These are phyloP conservation scores for Eupithecia dodoneata DNA, from an alignment of 2,888 invertebrate species.

Conservation along the genomic window DNA sequence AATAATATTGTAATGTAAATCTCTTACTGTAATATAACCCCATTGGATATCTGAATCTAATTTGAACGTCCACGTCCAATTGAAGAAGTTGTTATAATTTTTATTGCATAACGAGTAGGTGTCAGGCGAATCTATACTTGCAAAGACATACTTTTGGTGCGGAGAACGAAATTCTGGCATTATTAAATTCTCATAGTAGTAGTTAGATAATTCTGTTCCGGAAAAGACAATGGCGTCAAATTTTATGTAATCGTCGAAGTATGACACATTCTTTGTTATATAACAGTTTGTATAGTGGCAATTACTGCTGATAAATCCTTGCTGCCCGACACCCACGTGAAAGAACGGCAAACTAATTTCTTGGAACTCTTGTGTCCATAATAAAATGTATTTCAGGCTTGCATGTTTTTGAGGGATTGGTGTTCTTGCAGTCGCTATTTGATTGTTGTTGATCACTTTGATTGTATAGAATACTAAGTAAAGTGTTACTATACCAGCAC, in stretches of 20 bases:
- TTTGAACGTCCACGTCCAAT: constrained; percentile 70
- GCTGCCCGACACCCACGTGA: constrained; percentile 58
- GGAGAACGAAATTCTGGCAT: constrained; percentile 52
- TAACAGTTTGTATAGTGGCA: constrained; percentile 62
- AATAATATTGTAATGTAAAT: constrained; percentile 54
- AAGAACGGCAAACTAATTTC: constrained; percentile 57
- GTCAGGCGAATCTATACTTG: constrained; percentile 62
- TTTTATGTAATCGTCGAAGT: constrained; percentile 41
- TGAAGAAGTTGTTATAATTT: constrained; percentile 60
- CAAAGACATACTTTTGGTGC: constrained; percentile 65
- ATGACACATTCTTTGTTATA: constrained; percentile 51
- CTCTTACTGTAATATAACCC: constrained; percentile 63
- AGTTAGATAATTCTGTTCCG: constrained; percentile 35
- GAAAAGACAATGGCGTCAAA: constrained; percentile 51
- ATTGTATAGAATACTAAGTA: not conserved
- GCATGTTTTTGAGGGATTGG: not conserved
- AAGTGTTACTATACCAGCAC: not conserved
- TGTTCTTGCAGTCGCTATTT: not conserved
- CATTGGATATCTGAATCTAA: constrained; percentile 62
- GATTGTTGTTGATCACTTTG: not conserved
- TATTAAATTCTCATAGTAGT: not conserved
- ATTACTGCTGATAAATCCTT: constrained; percentile 56
- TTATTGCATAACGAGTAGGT: constrained; percentile 56
- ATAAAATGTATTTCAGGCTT: constrained; percentile 62
- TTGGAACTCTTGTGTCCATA: constrained; percentile 58